Base-by-base conservation (phyloP, 1,140 invertebrate genomes). In the Drosophila ogumai region DNA sequence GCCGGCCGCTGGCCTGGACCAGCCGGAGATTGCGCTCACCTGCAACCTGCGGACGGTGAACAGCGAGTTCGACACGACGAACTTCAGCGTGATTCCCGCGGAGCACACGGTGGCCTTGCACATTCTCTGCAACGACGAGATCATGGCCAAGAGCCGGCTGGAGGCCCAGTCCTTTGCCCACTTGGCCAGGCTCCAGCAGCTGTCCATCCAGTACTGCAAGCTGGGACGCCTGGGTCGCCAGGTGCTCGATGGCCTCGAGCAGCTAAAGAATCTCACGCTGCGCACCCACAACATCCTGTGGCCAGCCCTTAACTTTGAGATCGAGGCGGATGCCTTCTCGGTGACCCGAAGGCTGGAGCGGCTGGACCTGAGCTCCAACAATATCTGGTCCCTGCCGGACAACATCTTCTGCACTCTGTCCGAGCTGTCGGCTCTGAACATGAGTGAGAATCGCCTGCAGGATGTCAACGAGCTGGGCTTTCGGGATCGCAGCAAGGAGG, bases 331-430 rank as follows among this genome's bases (percentile, higher is more conserved):
- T 59, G 96, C 95, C 64, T 98, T 97, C 91, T 93, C 93, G 25
- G 94, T 95, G 44, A 95, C 96, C 44, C 93, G 95, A 66, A 95
- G 96, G 86, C 93, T 97, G 82, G 96, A 97, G 93, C 94, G 96
- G 71, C 94, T 98, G 55, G 97, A 98, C 92, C 93, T 99, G 34
- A 97, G 96, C 81, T 95, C 95, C 78, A 98, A 98, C 91, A 97
- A 97, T 90, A 96, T 98, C 75, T 97, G 96, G 95, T 96, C 96
- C 17, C 95, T 98, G 86, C 97, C 97, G 2, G 96, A 96, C 76
- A 96, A 96, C 66, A 93, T 97, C 17, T 98, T 98, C 91, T 98
- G 97, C 91, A 95, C 96, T 0, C 92, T 98, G 57, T 95, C 94
- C 2, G 97, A 96, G 82, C 93, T 98, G 64, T 95, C 96, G 32